Conservation (phyloP, 1,140 invertebrate species). For the Metopolophium dirhodum region DNA sequence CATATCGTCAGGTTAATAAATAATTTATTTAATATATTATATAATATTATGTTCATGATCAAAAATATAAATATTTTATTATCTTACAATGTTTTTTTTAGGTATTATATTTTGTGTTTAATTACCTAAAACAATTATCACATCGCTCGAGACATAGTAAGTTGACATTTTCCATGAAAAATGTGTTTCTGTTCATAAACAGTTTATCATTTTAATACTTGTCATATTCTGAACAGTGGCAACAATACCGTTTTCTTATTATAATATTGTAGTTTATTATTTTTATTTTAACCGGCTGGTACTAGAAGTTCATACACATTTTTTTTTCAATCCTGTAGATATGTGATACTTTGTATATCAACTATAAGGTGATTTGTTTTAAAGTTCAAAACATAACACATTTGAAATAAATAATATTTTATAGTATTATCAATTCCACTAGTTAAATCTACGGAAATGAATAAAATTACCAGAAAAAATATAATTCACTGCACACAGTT, state of each 20-base stretch:
- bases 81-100: neutral
- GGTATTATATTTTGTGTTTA: neutral
- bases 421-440: neutral
- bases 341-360: neutral
- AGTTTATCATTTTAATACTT: neutral
- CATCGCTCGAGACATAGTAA: neutral
- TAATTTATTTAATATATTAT: neutral
- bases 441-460: too few relatives aligned
- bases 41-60: neutral
- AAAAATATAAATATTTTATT: neutral
- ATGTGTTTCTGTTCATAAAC: neutral
- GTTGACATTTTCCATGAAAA: neutral
- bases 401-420: neutral
- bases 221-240: neutral
- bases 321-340: neutral
- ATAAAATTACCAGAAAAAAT: too few relatives aligned
- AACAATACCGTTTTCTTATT: neutral
- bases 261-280: neutral
- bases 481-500: too few relatives aligned
- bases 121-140: neutral
- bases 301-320: neutral
- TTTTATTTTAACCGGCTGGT: neutral
- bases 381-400: neutral
- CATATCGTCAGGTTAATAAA: too few relatives aligned
- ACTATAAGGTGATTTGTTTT: neutral